Evolutionary conservation across 1,140 invertebrate genomes (phyloP).

Genomic region (Diorhabda elongata): DNA sequence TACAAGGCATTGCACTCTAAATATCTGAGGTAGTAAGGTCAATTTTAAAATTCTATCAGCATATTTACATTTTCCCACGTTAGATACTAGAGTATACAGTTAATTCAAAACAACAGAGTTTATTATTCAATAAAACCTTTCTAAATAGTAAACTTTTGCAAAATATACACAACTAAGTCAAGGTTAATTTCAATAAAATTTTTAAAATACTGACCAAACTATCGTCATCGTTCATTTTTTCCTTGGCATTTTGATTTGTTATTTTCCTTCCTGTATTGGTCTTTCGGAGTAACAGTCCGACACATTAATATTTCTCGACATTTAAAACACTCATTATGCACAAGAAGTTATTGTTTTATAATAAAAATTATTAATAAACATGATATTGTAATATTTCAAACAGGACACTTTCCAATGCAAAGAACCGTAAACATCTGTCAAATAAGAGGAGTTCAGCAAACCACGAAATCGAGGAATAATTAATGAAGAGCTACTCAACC

Average conservation of each 20-base stretch:
- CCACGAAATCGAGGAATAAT: not conserved
- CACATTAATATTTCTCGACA: constrained; percentile 10
- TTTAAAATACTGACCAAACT: constrained; percentile 48
- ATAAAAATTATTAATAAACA: constrained; percentile 13
- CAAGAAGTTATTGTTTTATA: not conserved
- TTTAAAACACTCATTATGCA: constrained; percentile 17
- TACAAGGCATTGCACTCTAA: too few species aligned
- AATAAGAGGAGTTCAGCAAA: not conserved
- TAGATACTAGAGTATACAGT: not conserved
- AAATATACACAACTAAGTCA: not conserved
- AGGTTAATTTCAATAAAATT: not conserved
- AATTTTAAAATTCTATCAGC: not conserved
- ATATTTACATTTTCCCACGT: not conserved
- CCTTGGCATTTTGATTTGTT: constrained; percentile 42
- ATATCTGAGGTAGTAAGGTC: too few species aligned
- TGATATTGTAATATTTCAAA: not conserved
- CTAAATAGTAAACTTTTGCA: not conserved
- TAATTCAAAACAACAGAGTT: not conserved
- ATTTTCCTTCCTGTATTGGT: constrained; percentile 20
- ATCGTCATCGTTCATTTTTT: constrained; percentile 53
- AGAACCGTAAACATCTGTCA: constrained; percentile 12
- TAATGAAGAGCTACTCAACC: constrained; percentile 3
- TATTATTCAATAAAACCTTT: not conserved
- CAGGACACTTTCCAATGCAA: not conserved
- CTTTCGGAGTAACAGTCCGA: constrained; percentile 15